Base-by-base conservation (phyloP, 2,888 invertebrate genomes). In the Noctua janthe region DNA sequence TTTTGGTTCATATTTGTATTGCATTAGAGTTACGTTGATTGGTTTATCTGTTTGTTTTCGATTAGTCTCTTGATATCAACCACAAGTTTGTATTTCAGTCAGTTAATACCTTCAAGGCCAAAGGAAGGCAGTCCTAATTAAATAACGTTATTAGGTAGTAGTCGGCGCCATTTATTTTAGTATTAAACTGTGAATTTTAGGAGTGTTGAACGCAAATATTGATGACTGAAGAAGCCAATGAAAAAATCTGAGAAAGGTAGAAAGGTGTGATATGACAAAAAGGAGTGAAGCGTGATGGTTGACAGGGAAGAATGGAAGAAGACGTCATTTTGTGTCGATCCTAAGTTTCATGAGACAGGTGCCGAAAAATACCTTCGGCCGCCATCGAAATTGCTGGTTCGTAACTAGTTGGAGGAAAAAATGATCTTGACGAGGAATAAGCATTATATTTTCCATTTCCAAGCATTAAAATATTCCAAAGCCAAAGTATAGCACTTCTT, bases 1-100 rank as follows among this genome's bases (percentile, higher is more conserved):
- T 74, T 74, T 51, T 23, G 54, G 62, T 67, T 74, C 47, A 62
- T 59, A 75, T 66, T 83, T n/a, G 64, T 74, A 43, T 66, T 11
- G 54, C 47, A 35, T 67, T 66, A 64, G 23, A 23, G 54, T 72
- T 64, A 8, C 23, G 62, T 71, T 71, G 39, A 71, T 84, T 74
- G n/a, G 72, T 54, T 62, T 4, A 70, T 51, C 11, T 20, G 15
- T 17, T 43, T 35, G 43, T 51, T 78, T 62, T 51, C 4, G 8
- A 29, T 43, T 39, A 29, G 2, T 17, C 7, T 15, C 11, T 1
- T 6, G n/a, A 17, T 43, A 2, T 64, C 8, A 51, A 35, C 8
- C 64, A 17, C 35, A 20, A 59, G 59, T 59, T 59, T 59, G 13
- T 29, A 13, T 59, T 59, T 13, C n/a, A n/a, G 11, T 6, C n/a